Percentiles rank a stretch among this genome's conserved stretches.
phyloP scores from a whole-genome alignment of 2,797 vertebrate genomes.

The Thaleichthys pacificus region DNA sequence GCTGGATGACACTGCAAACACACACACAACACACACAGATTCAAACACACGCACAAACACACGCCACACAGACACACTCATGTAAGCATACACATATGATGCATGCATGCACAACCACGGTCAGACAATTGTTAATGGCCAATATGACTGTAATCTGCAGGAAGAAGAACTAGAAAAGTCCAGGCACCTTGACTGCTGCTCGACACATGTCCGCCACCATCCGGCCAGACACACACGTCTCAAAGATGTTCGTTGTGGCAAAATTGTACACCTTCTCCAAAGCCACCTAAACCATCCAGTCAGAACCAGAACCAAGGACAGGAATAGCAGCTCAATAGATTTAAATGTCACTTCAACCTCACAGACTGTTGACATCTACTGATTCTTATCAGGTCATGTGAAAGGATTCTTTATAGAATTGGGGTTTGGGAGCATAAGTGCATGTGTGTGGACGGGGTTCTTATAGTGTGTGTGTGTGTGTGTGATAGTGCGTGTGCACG shows the following conservation, averaged over 20 bases:
- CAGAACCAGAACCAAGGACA: neutral
- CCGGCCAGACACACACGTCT: slow-evolving; percentile 94
- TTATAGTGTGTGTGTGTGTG: too few relatives aligned
- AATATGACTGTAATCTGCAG: too few relatives aligned
- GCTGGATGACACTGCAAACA: slow-evolving; percentile 88
- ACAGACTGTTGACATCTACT: neutral
- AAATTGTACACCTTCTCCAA: slow-evolving; percentile 94
- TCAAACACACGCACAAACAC: neutral
- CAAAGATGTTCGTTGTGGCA: slow-evolving; percentile 93
- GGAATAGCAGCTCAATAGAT: neutral
- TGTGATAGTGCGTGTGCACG: too few relatives aligned
- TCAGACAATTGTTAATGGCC: neutral
- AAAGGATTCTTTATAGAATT: neutral
- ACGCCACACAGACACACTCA: slow-evolving; percentile 2
- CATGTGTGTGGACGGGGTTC: too few relatives aligned
- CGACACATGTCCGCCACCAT: slow-evolving; percentile 99
- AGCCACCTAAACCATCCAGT: slow-evolving; percentile 77
- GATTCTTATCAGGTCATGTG: neutral
- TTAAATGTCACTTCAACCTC: neutral
- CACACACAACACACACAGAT: slow-evolving; percentile 17
- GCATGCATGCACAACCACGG: neutral
- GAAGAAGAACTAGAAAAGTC: neutral
- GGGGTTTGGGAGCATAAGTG: too few relatives aligned
- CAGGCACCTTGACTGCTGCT: slow-evolving; percentile 88
- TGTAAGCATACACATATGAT: neutral